Evolutionary conservation across 2,797 vertebrate genomes (phyloP), one percentile per base, ranked within the genome.

Genomic region (Acrocephalus scirpaceus): DNA sequence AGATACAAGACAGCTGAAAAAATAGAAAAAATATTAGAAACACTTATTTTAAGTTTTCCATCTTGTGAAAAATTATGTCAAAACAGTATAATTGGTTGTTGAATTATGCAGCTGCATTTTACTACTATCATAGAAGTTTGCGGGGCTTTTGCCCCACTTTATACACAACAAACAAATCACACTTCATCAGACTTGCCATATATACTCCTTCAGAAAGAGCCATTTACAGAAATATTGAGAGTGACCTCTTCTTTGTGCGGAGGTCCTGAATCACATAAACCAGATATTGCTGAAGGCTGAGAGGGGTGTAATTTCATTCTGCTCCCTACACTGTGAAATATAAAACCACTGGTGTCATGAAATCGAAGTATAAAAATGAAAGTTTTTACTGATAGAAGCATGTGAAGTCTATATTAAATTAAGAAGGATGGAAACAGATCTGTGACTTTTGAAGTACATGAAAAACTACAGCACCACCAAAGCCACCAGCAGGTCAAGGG

Each of bases 401-500:
- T 97, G 97, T 97, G 96, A 96, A 95, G 93, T 95, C 95, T 97
- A 97, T 98, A 98, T 98, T 97, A 98, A 97, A 98, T 98, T 98
- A 98, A 96, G 97, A 97, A 83, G 86, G 96, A 97, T 97, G 96
- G 96, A 97, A 97, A 97, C 82, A 97, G 93, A 97, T 96, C 96
- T 97, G 82, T 96, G 96, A 91, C 93, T 98, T 97, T 96, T 98
- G 96, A 97, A 97, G 95, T 95, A 97, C 96, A 96, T 96, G 94
- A 97, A 97, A 98, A 97, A 96, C 93, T 97, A 95, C 88, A 97
- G 94, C 95, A 94, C 70, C 90, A 90, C 70, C 4, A 22, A 97
- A 97, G 92, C 95, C 90, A 96, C 96, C 80, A 95, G 95, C 95
- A 95, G 97, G 97, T 97, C 96, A 98, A 89, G 84, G 87, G 95